Conservation (phyloP, 2,888 invertebrate genomes). For the Parapristionchus giblindavisi region DNA sequence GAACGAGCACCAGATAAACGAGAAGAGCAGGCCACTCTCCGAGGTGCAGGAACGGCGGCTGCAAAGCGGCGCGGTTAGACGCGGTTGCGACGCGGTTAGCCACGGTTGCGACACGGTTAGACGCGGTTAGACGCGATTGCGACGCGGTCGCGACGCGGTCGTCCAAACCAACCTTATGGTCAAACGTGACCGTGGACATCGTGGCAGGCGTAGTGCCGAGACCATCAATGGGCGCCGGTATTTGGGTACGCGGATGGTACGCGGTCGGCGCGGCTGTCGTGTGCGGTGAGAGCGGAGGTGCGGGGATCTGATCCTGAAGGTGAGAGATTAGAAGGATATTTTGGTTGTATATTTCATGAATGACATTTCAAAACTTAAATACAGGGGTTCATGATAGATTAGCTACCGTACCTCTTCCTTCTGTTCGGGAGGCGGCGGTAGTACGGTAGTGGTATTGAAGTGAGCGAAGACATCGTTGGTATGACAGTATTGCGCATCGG, state of each 20-base stretch:
- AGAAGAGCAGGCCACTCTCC: conserved; percentile 3
- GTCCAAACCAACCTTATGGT: neutral
- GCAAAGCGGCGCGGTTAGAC: neutral
- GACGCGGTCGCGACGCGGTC: neutral
- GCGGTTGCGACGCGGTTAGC: neutral
- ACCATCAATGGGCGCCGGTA: neutral
- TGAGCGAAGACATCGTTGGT: conserved; percentile 44
- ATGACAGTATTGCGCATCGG: conserved; percentile 51
- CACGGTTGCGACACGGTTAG: neutral
- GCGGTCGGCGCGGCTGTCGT: neutral
- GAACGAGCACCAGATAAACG: neutral
- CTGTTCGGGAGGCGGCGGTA: neutral
- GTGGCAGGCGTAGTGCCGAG: neutral
- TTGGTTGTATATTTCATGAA: neutral
- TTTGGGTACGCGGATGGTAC: conserved; percentile 2
- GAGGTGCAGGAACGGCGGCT: conserved; percentile 18
- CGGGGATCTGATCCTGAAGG: too few relatives aligned
- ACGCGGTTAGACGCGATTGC: neutral
- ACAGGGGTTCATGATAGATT: neutral
- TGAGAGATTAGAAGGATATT: neutral
- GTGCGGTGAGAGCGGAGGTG: neutral
- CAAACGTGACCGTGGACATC: neutral
- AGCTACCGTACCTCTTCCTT: neutral
- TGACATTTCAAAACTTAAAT: too few relatives aligned
- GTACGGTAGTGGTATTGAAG: conserved; percentile 42